A percentile compares a stretch with the other conserved stretches of the same genome.
Evolutionary conservation across 2,797 vertebrate species (phyloP).

Genomic region (Onychomys arenicola): DNA sequence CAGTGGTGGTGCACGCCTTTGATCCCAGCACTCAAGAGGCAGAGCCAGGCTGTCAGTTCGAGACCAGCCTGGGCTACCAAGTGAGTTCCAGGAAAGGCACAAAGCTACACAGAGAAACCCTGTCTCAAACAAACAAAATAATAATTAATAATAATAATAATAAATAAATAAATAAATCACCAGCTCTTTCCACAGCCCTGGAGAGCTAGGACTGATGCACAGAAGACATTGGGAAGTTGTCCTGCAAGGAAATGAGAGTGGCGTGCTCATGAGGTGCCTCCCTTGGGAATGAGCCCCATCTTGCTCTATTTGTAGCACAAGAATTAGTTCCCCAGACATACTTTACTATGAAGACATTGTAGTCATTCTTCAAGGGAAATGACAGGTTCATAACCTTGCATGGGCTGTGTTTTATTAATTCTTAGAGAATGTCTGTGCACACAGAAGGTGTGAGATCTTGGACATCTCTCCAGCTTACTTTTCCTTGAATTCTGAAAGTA

Average conservation of each 20-base stretch:
- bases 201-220: not conserved
- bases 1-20: too few relatives aligned
- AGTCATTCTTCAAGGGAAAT: constrained; percentile 72
- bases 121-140: too few relatives aligned
- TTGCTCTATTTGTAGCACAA: constrained; percentile 53
- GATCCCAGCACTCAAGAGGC: too few relatives aligned
- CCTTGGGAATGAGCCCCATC: constrained; percentile 39
- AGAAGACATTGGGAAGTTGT: not conserved
- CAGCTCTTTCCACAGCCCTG: not conserved
- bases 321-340: constrained; percentile 60
- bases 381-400: constrained; percentile 54
- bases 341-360: constrained; percentile 49
- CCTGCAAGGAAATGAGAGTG: not conserved
- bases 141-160: too few relatives aligned
- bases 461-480: not conserved
- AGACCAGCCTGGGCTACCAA: too few relatives aligned
- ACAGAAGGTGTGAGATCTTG: not conserved
- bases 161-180: constrained; percentile 2
- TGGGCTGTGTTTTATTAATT: constrained; percentile 57
- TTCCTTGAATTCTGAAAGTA: not conserved
- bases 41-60: too few relatives aligned
- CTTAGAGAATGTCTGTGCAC: constrained; percentile 9
- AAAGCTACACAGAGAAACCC: too few relatives aligned
- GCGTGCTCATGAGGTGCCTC: not conserved
- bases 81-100: too few relatives aligned